Evolutionary conservation across 2,113 vertebrate species (phyloP), one percentile per base, ranked within the genome.

Genomic region (Otocyon megalotis): DNA sequence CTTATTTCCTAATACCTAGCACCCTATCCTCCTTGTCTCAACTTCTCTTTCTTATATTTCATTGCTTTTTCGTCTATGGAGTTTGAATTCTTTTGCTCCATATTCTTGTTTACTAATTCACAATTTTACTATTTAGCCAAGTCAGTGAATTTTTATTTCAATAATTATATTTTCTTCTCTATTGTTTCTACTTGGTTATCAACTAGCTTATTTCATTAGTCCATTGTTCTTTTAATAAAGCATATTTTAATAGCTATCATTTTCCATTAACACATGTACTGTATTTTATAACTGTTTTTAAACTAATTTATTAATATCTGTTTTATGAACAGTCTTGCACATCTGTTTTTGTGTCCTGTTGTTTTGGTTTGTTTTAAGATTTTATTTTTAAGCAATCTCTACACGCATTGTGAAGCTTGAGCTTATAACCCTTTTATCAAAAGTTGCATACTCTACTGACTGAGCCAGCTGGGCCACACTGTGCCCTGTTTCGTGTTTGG

Each of bases 81-180:
- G 85, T 93, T 72, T n/a, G 81, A 93, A 56, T 67, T 81, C 24
- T 93, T 93, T 95, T 19, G 26, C 43, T 93, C n/a, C 14, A 62
- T 71, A 30, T 85, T 63, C 12, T 17, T 63, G 50, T 48, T 76
- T n/a, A 63, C 54, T 63, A 81, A 92, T 50, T 88, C n/a, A 71
- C 50, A 81, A 53, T 37, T 76, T 53, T 76, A 74, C 50, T 83
- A 13, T 93, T 80, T 77, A 76, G 24, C 58, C 77, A 93, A 58
- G 56, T 69, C 69, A 88, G 43, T 69, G 85, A 43, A 89, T 53
- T 86, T 91, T 95, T 93, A 92, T 95, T 93, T 95, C 53, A 92
- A 2, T 89, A 65, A 71, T 85, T 74, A 77, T 43, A 63, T 14
- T 86, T 81, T 82, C 2, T 43, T 76, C 37, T 93, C 43, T 35